These are phyloP conservation scores for Ptilodon capucinus DNA, from an alignment of 2,888 invertebrate genomes.

Conservation along the genomic window DNA sequence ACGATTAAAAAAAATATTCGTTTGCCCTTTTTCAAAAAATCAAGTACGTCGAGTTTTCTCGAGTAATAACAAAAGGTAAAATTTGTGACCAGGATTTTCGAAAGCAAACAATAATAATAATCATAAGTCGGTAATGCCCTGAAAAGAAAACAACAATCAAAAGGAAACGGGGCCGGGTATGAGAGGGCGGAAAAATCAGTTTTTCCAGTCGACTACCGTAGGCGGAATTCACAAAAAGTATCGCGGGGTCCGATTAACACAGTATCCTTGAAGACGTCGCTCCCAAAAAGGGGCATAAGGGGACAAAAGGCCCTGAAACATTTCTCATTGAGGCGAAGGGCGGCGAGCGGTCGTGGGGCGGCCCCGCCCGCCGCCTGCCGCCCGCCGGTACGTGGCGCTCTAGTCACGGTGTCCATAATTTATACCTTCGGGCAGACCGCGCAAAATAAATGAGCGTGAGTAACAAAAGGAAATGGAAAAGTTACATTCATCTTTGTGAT, in stretches of 20 bases:
- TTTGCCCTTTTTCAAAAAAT: too few relatives aligned
- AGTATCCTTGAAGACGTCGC: constrained; percentile 79
- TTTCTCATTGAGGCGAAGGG: constrained; percentile 70
- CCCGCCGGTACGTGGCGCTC: constrained; percentile 62
- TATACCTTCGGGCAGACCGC: constrained; percentile 74
- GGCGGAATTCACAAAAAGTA: constrained; percentile 63
- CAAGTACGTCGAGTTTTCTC: background rate
- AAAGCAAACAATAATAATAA: constrained; percentile 17
- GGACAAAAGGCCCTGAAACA: constrained; percentile 76
- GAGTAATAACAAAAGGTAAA: constrained; percentile 11
- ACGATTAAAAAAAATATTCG: too few relatives aligned
- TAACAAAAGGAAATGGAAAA: constrained; percentile 64
- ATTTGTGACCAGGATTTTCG: constrained; percentile 4
- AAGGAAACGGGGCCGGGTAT: constrained; percentile 36
- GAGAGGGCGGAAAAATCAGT: constrained; percentile 38
- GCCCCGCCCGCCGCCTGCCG: constrained; percentile 9
- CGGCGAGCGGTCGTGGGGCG: constrained; percentile 36
- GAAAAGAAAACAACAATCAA: constrained; percentile 43
- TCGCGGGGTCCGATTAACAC: constrained; percentile 74
- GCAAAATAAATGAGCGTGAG: constrained; percentile 74
- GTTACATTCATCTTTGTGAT: constrained; percentile 42
- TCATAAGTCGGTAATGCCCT: constrained; percentile 20
- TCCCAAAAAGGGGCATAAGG: constrained; percentile 73
- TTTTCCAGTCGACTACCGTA: constrained; percentile 54
- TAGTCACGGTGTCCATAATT: constrained; percentile 76